Percentiles rank a stretch among this genome's conserved stretches.
These are phyloP conservation scores for Trypoxylon attenuatum DNA, from an alignment of 2,888 invertebrate genomes.

Conservation along the genomic window DNA sequence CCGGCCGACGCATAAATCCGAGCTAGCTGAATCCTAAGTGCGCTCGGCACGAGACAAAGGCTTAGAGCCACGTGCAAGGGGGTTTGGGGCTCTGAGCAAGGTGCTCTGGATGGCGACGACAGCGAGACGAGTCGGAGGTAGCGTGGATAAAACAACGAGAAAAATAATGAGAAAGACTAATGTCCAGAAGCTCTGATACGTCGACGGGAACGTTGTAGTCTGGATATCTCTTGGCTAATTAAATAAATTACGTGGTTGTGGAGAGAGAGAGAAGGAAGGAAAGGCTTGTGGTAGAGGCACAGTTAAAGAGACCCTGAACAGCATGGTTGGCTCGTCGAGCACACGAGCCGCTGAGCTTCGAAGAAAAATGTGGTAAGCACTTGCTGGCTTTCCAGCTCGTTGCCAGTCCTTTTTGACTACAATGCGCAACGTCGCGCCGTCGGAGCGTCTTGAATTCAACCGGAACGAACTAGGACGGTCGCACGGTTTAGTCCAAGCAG, in stretches of 20 bases:
- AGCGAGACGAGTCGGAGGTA: no score
- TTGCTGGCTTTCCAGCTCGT: neutral
- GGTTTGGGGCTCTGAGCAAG: no score
- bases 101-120: constrained; percentile 15
- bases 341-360: constrained; percentile 7
- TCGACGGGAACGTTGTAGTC: no score
- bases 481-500: neutral
- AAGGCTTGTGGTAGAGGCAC: no score
- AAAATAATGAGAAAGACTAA: no score
- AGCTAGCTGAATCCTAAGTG: neutral
- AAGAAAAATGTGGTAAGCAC: constrained; percentile 34
- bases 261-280: constrained; percentile 31
- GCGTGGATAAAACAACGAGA: no score
- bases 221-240: constrained; percentile 60
- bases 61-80: constrained; percentile 14
- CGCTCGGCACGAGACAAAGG: constrained; percentile 4
- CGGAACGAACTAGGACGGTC: neutral
- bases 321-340: no score
- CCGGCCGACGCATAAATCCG: neutral
- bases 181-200: no score
- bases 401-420: no score
- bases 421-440: no score
- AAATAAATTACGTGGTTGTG: constrained; percentile 60
- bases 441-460: neutral
- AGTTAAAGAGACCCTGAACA: no score